Evolutionary conservation across 2,113 vertebrate species (phyloP).

Genomic region (Anguilla japonica): DNA sequence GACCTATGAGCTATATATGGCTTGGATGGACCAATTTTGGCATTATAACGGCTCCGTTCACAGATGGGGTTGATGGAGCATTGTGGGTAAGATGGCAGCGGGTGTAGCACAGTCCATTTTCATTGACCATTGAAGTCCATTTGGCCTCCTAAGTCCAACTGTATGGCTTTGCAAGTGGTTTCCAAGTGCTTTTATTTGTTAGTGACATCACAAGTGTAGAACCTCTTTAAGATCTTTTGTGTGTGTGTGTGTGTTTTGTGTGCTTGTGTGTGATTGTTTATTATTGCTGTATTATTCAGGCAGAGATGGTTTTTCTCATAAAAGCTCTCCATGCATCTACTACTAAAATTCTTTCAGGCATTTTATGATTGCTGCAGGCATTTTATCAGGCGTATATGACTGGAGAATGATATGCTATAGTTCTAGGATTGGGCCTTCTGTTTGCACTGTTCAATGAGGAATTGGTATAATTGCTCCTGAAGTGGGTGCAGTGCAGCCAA

Average conservation of each 20-base stretch:
- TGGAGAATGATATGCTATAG: background rate
- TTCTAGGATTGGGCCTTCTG: background rate
- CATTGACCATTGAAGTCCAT: background rate
- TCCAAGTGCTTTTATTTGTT: background rate
- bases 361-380: background rate
- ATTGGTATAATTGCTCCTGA: background rate
- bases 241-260: background rate
- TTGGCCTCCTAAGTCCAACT: background rate
- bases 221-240: background rate
- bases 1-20: background rate
- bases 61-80: background rate
- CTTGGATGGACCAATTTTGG: background rate
- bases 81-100: background rate
- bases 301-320: background rate
- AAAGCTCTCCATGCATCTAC: background rate
- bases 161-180: background rate
- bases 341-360: background rate
- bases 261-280: background rate
- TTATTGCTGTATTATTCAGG: slow-evolving; percentile 4
- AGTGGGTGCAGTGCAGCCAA: background rate
- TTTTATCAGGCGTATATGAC: background rate
- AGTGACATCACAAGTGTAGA: background rate
- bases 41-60: background rate
- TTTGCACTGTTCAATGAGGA: background rate
- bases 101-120: background rate